Conservation (phyloP, 2,797 vertebrate genomes). For the Furcifer pardalis region DNA sequence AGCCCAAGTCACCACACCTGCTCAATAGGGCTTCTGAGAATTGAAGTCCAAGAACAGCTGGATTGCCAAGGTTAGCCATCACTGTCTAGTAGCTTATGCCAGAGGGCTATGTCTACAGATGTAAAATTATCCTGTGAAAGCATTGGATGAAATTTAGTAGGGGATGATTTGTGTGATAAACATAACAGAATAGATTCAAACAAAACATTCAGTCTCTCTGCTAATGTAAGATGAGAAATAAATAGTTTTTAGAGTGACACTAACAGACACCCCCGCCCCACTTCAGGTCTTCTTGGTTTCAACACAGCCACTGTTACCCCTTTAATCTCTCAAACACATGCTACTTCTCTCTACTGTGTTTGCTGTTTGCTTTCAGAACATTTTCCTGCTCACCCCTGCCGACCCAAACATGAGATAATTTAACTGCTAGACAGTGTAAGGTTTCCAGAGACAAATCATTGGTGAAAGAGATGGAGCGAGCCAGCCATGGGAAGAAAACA, state of each 20-base stretch:
- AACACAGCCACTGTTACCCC: not conserved
- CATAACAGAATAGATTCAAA: not conserved
- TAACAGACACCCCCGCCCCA: not conserved
- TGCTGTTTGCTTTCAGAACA: not conserved
- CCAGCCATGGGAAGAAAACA: not conserved
- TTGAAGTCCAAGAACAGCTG: too few species aligned
- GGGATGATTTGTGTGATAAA: not conserved
- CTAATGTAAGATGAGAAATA: not conserved
- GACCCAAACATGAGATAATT: constrained; percentile 3
- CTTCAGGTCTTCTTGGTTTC: not conserved
- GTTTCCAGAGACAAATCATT: not conserved
- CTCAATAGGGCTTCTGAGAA: too few species aligned
- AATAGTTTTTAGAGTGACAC: too few species aligned
- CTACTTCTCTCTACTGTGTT: constrained; percentile 12
- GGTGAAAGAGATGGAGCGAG: not conserved
- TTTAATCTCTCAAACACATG: not conserved
- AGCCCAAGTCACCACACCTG: too few species aligned
- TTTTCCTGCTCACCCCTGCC: not conserved
- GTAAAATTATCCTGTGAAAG: not conserved
- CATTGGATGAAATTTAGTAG: not conserved
- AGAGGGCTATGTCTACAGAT: not conserved
- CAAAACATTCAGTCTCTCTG: not conserved
- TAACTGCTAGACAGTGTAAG: constrained; percentile 1
- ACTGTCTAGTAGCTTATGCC: not conserved
- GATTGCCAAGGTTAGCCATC: too few species aligned